Base-by-base conservation (phyloP, 2,797 vertebrate species). In the Karalla daura region DNA sequence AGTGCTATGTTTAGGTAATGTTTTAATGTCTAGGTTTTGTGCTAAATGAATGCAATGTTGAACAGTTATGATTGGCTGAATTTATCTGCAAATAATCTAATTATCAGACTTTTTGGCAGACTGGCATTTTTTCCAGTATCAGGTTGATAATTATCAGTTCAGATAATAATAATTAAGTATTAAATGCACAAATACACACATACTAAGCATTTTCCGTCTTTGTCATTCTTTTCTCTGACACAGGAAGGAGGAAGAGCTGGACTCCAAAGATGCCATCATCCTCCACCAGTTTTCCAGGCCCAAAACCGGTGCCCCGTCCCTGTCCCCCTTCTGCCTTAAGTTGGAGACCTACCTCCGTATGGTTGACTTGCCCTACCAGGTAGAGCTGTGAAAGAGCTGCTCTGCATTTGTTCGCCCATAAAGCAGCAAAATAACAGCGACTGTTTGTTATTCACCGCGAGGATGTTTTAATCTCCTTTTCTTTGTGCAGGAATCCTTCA, bases 291-390 rank as follows among this genome's bases (percentile, higher is more conserved):
- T 99, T 89, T 96, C 98, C 63, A 93, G 97, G 85, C 97, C 97
- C 83, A 95, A 92, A 86, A 95, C 93, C 50, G 96, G 96, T 13
- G 94, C 94, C 56, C 98, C 97, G 0, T 98, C 97, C 78, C 91
- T 99, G 74, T 99, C 97, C 79, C 98, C 97, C 1, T 98, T 96
- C 91, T 99, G 98, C 86, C 93, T 99, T 92, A 99, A 99, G 91
- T 94, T 97, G 95, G 98, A 99, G 93, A 99, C 97, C 18, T 99
- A 98, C 85, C 91, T 99, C 88, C 95, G 97, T 83, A 99, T 99
- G 97, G 95, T 95, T 27, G 97, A 98, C 89, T 93, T 99, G 76
- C 97, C 98, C 75, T 99, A 99, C 88, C 95, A 98, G 96, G 98
- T 99, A 93, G 7, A 55, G 20, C n/a, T 30, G 12, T 20, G 12